These are phyloP conservation scores for Eulemur rufifrons DNA, from an alignment of 2,113 vertebrate genomes.

Conservation along the genomic window DNA sequence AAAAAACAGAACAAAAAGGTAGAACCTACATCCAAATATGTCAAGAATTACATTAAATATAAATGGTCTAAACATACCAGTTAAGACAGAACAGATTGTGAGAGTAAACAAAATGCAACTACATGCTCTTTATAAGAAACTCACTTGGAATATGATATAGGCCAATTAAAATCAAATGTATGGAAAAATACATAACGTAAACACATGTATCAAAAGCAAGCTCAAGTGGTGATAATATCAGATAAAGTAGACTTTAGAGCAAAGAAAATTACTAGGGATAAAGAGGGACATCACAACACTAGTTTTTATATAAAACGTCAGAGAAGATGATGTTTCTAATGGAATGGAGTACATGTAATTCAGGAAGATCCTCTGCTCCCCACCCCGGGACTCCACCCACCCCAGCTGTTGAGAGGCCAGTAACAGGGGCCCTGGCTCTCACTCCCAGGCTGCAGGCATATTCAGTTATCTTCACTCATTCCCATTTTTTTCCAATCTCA, in stretches of 20 bases:
- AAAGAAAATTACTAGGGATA: constrained; percentile 2
- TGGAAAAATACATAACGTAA: not conserved
- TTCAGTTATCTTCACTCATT: not conserved
- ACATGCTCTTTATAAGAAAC: not conserved
- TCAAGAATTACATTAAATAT: not conserved
- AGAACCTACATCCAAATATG: not conserved
- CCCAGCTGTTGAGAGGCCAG: not conserved
- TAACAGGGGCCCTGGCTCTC: not conserved
- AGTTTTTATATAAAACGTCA: not conserved
- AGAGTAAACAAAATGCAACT: not conserved
- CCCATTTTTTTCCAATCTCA: not conserved
- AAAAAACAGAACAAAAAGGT: not conserved
- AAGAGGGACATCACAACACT: not conserved
- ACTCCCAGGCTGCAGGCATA: not conserved
- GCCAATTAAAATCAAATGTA: not conserved
- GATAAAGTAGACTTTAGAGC: not conserved
- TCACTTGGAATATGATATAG: not conserved
- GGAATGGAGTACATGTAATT: rapidly evolving
- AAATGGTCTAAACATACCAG: not conserved
- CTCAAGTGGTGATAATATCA: not conserved
- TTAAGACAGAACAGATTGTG: not conserved
- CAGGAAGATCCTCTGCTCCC: not conserved
- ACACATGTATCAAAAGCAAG: not conserved
- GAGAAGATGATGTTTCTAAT: not conserved
- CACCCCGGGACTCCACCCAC: not conserved